Evolutionary conservation across 1,140 invertebrate species (phyloP).

Genomic region (Nymphalis io): DNA sequence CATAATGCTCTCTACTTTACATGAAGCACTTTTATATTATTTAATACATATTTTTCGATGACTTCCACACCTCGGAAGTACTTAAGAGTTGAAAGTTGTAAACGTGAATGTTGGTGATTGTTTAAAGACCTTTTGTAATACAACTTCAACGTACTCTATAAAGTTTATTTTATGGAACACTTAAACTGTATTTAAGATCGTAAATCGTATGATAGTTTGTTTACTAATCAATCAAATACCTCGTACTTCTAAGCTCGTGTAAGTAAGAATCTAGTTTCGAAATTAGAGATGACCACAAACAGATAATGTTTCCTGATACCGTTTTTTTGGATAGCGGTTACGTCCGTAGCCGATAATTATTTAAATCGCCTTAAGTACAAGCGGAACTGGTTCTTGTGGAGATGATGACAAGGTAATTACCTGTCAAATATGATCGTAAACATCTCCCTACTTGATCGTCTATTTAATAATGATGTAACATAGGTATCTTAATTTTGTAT

Average conservation of each 20-base stretch:
- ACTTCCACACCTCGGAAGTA: background rate
- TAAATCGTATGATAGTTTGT: conserved; percentile 24
- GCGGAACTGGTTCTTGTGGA: conserved; percentile 24
- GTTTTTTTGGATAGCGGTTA: conserved; percentile 37
- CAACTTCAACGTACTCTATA: conserved; percentile 11
- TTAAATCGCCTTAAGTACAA: conserved; percentile 29
- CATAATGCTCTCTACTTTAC: conserved; percentile 12
- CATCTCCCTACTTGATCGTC: conserved; percentile 22
- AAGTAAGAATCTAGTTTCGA: conserved; percentile 32
- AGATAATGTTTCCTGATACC: conserved; percentile 34
- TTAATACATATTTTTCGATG: background rate
- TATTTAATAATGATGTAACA: conserved; percentile 33
- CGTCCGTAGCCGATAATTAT: conserved; percentile 31
- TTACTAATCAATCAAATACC: conserved; percentile 29
- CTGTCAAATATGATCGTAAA: conserved; percentile 32
- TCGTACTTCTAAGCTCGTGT: conserved; percentile 26
- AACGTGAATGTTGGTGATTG: background rate
- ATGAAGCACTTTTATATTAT: conserved; percentile 9
- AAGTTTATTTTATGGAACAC: conserved; percentile 20
- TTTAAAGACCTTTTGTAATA: background rate
- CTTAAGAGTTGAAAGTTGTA: background rate
- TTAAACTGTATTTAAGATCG: conserved; percentile 17
- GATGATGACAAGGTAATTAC: conserved; percentile 33
- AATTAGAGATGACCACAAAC: conserved; percentile 40
- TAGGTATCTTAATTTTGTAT: conserved; percentile 24